Conservation (phyloP, 2,888 invertebrate species). For the Drosophila atripex region DNA sequence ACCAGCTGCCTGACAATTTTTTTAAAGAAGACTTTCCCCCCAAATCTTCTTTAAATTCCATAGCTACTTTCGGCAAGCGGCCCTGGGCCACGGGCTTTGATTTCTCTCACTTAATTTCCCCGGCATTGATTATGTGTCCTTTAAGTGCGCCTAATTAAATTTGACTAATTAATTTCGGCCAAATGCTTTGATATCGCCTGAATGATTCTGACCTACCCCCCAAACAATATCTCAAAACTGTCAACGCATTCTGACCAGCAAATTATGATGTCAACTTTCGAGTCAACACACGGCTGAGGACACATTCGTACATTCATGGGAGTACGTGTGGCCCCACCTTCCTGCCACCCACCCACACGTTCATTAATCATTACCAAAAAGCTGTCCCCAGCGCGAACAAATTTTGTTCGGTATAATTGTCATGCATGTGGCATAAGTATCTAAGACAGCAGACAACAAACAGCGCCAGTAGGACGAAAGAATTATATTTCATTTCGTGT, state of each 20-base stretch:
- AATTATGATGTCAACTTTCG: slow-evolving; percentile 75
- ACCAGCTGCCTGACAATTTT: slow-evolving; percentile 43
- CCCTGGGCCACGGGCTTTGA: slow-evolving; percentile 6
- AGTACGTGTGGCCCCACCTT: no score
- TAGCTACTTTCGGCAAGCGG: neutral
- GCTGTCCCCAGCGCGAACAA: slow-evolving; percentile 41
- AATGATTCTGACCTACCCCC: slow-evolving; percentile 48
- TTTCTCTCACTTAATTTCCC: slow-evolving; percentile 8
- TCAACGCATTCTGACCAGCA: slow-evolving; percentile 65
- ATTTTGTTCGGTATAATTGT: slow-evolving; percentile 65
- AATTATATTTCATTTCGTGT: slow-evolving; percentile 60
- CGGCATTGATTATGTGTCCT: slow-evolving; percentile 42
- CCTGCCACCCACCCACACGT: slow-evolving; percentile 31
- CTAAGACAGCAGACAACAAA: slow-evolving; percentile 24
- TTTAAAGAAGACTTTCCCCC: slow-evolving; percentile 45
- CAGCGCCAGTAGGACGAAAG: slow-evolving; percentile 19
- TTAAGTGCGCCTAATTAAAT: slow-evolving; percentile 51
- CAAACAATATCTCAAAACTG: slow-evolving; percentile 47
- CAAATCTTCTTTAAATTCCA: slow-evolving; percentile 20
- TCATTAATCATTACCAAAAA: slow-evolving; percentile 67
- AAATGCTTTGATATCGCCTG: slow-evolving; percentile 27
- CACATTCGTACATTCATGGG: slow-evolving; percentile 8
- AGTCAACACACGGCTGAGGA: slow-evolving; percentile 53
- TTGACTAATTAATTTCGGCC: slow-evolving; percentile 43
- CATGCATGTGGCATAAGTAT: slow-evolving; percentile 52